Base-by-base conservation (phyloP, 2,113 vertebrate species). In the Lophius piscatorius region DNA sequence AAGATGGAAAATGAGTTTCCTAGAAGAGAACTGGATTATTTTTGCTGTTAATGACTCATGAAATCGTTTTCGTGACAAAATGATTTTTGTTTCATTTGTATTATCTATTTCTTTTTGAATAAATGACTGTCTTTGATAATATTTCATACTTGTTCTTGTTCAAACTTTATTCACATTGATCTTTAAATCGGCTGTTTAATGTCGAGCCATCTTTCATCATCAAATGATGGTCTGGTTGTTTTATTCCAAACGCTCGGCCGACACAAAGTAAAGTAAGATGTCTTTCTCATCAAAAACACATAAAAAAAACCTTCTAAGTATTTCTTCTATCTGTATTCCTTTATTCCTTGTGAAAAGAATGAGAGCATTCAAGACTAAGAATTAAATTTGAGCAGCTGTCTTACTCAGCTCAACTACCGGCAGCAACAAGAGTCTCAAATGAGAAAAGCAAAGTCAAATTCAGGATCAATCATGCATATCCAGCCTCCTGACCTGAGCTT, bases 91-190 rank as follows among this genome's bases (percentile, higher is more conserved):
- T 85, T 84, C 77, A 83, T 84, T 88, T 85, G 78, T 85, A 79
- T 73, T 74, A 77, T 84, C 74, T 61, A 70, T 82, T 80, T 85
- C 71, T 63, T 90, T 87, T 88, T 63, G 63, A 88, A 88, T 89
- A 89, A 89, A 90, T 80, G 49, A 87, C 70, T 77, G 85, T 87
- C 71, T 86, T 89, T 88, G 77, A 78, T 88, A 86, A 77, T 79
- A 86, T 63, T 82, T 55, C 9, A 22, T 47, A 60, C 61, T 66
- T 60, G 17, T 55, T 77, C 70, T 69, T 78, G 65, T 81, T 75
- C 59, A 61, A 78, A 74, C 65, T 42, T 2, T 18, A 36, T 65
- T 77, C 33, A 16, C 35, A 36, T 28, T 6, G 9, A 35, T 55
- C 17, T 17, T 55, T 12, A 42, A 24, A 61, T 55, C 29, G 55